These are phyloP conservation scores for Meles meles DNA, from an alignment of 2,113 vertebrate genomes.

Conservation along the genomic window DNA sequence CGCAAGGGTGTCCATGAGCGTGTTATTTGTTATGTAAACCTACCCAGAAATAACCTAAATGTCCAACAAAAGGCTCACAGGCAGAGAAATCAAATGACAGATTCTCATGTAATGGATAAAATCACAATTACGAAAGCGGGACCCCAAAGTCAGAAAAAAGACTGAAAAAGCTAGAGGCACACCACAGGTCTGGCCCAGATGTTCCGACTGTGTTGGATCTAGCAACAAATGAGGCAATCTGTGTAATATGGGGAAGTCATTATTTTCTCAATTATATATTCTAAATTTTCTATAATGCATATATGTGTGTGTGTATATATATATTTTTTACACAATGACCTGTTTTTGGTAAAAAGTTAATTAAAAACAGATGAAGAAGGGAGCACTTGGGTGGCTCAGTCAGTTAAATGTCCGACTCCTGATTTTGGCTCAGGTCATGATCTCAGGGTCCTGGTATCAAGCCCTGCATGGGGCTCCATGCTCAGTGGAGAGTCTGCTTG, in stretches of 20 bases:
- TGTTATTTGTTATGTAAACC: background rate
- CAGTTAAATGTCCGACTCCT: background rate
- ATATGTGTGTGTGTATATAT: background rate
- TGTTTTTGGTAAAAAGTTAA: background rate
- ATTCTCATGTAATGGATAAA: background rate
- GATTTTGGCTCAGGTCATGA: background rate
- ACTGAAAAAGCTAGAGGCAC: background rate
- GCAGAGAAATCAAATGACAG: background rate
- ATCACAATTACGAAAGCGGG: background rate
- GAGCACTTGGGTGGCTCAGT: background rate
- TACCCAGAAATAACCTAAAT: background rate
- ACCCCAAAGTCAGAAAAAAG: background rate
- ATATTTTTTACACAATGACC: background rate
- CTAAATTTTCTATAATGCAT: background rate
- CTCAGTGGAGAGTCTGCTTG: background rate
- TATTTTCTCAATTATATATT: background rate
- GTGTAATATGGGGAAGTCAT: background rate
- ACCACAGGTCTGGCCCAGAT: background rate
- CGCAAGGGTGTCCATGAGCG: background rate
- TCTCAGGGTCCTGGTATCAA: background rate
- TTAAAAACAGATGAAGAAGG: background rate
- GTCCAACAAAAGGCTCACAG: background rate
- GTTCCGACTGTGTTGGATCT: accelerated
- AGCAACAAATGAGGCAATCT: background rate
- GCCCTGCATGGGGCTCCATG: background rate